Evolutionary conservation across 2,888 invertebrate genomes (phyloP), one percentile per base, ranked within the genome.

Genomic region (Tupiocoris notatus): DNA sequence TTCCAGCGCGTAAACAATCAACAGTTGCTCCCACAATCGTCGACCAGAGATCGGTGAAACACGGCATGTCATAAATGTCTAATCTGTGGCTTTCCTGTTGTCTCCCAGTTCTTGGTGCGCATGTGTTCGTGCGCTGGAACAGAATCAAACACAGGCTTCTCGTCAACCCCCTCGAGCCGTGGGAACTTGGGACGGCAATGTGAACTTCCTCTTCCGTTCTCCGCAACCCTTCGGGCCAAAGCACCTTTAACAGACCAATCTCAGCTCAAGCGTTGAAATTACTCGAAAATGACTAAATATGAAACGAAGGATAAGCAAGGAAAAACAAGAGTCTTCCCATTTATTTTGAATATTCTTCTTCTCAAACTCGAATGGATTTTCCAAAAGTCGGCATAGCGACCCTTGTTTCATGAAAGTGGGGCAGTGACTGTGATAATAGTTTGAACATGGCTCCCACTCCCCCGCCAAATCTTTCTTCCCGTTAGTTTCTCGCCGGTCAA

Each of bases 1-100:
- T 22, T 56, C 23, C 56, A 56, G 67, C 56, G 57, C 56, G 67
- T 67, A 67, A 67, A 67, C 67, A 67, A 67, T 67, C 67, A 67
- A 67, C 67, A 67, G 67, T 67, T 67, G 67, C 67, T 67, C 67
- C 67, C 39, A 12, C 3, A 12, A 12, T 3, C 6, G 39, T 12
- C 6, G 39, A 12, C 39, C 6, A 39, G 39, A 39, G 39, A 39
- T 39, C 39, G 12, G 39, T 7, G 39, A 39, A 39, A 39, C 39
- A 39, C 39, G 3, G 39, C 39, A 39, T 12, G 39, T 39, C 39
- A 39, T 39, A 39, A 39, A 39, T 39, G 39, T 12, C 39, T 39
- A 39, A 39, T 39, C 39, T 39, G 39, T 39, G 39, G 39, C 39
- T 39, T 39, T 39, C 39, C 39, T 39, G 39, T 39, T 39, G 39